These are phyloP conservation scores for Phasianus colchicus DNA, from an alignment of 2,113 vertebrate species.

Conservation along the genomic window DNA sequence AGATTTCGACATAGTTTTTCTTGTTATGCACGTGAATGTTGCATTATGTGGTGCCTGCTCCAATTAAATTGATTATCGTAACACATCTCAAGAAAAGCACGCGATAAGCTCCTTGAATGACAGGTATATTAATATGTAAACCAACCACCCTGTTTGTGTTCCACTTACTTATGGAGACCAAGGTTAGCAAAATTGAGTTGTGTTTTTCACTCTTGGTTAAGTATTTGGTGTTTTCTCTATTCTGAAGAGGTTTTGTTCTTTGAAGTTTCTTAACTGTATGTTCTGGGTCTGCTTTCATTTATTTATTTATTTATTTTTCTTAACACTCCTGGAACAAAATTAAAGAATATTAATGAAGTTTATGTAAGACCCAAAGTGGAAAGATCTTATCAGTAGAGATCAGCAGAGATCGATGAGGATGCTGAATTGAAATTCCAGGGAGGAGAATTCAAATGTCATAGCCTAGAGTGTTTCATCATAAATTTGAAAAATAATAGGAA, in stretches of 20 bases:
- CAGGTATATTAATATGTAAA: conserved; percentile 1
- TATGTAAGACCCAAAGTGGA: neutral
- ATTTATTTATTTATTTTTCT: neutral
- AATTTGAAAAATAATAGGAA: neutral
- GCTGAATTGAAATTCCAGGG: neutral
- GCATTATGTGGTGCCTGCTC: neutral
- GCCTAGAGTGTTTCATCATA: neutral
- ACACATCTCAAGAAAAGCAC: neutral
- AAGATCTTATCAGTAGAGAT: neutral
- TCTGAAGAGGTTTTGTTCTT: neutral
- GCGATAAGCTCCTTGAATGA: neutral
- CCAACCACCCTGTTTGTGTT: neutral
- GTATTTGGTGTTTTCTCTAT: neutral
- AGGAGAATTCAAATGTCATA: neutral
- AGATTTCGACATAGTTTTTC: neutral
- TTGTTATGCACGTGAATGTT: neutral
- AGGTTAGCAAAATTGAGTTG: neutral
- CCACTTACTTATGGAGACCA: neutral
- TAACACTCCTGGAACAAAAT: neutral
- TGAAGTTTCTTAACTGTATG: neutral
- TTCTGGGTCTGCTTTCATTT: neutral
- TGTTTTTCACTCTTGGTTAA: neutral
- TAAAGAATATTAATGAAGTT: neutral
- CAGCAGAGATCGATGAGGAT: neutral
- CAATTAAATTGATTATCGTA: neutral